Base-by-base conservation (phyloP, 2,113 vertebrate species). In the Tetrao urogallus region DNA sequence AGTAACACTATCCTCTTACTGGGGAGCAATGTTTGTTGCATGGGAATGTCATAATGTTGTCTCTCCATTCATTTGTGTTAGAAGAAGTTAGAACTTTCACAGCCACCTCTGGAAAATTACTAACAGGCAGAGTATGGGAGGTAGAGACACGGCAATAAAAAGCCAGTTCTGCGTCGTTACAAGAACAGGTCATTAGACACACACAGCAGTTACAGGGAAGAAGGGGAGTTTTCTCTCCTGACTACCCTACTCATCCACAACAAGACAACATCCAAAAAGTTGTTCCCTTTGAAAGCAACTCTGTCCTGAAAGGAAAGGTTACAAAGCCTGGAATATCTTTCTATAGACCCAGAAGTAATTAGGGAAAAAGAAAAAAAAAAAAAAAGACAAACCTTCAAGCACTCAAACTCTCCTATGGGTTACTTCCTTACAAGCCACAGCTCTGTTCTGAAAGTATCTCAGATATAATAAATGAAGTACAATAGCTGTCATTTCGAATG, bases 1-100 rank as follows among this genome's bases (percentile, higher is more conserved):
- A 57, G 95, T 97, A 96, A 97, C 54, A 88, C 66, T 96, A 97
- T 80, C 87, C 84, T 88, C 89, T 67, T 93, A 94, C 91, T 94
- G 96, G 88, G 88, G 96, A 95, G 88, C 24, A 58, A n/a, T 0
- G 24, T 8, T 63, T 75, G 48, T 38, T 94, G 93, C 89, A 90
- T 70, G 84, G 92, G 60, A 86, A 27, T 90, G 84, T 91, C 92
- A 95, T 58, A 70, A 90, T 11, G 87, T 72, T 57, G 0, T 80
- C 67, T 72, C 83, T 89, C 67, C 1, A 6, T 52, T 95, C 81
- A 91, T 87, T 69, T 82, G 87, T 69, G 91, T 94, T 96, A 93
- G 97, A 98, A 76, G 75, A 78, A 96, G 50, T 90, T 77, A 57
- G 17, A 90, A 93, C 71, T 94, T 89, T 93, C 76, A 82, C 80